Evolutionary conservation across 2,797 vertebrate species (phyloP).

Genomic region (Mormyrops boulengeri): DNA sequence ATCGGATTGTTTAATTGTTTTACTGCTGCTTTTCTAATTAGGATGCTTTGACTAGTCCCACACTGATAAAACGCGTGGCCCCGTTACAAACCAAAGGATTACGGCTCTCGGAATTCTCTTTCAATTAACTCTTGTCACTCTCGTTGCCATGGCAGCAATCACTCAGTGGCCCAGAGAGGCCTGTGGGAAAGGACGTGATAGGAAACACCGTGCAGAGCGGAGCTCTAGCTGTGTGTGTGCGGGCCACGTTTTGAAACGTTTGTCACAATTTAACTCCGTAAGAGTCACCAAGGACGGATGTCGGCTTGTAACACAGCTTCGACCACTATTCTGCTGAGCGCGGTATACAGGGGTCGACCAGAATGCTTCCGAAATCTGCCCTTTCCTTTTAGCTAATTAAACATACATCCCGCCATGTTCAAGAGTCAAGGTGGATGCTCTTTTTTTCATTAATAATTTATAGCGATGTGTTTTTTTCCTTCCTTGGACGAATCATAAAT

Average conservation of each 20-base stretch:
- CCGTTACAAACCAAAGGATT: slow-evolving; percentile 43
- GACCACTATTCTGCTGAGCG: background rate
- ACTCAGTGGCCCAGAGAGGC: background rate
- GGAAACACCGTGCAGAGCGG: background rate
- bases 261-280: background rate
- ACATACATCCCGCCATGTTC: slow-evolving; percentile 23
- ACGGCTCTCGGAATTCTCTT: slow-evolving; percentile 27
- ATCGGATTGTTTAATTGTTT: slow-evolving; percentile 50
- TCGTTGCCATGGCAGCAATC: background rate
- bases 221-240: background rate
- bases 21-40: slow-evolving; percentile 53
- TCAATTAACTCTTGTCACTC: slow-evolving; percentile 16
- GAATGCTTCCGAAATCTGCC: slow-evolving; percentile 34
- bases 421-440: background rate
- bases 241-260: background rate
- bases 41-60: slow-evolving; percentile 46
- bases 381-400: slow-evolving; percentile 37
- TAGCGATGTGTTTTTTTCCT: slow-evolving; percentile 15
- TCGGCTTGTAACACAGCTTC: background rate
- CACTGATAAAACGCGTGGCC: slow-evolving; percentile 47
- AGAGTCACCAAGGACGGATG: background rate
- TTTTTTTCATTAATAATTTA: slow-evolving; percentile 25
- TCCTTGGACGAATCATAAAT: slow-evolving; percentile 4
- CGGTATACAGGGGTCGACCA: slow-evolving; percentile 9
- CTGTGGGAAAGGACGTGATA: background rate